Evolutionary conservation across 1,140 invertebrate genomes (phyloP), one percentile per base, ranked within the genome.

Genomic region (Zaprionus ornatus): DNA sequence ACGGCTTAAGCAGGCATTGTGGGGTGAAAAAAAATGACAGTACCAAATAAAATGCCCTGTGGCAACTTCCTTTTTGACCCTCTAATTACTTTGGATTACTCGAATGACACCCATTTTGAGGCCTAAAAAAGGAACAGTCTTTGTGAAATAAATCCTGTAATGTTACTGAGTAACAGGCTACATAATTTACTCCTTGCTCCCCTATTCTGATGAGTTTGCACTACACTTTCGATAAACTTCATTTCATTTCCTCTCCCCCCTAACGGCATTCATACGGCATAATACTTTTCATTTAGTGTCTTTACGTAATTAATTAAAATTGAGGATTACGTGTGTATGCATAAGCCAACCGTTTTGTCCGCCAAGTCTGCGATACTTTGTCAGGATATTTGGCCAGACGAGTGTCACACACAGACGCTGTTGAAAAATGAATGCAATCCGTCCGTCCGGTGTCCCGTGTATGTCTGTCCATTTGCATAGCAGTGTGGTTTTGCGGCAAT

Each of bases 1-100:
- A 48, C 29, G 21, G 12, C 19, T 21, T 50, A 52, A 15, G 15
- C 23, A 3, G 15, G 6, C 66, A 64, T 64, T 69, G 45, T 52
- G 62, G 25, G 9, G 10, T 37, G 19, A 9, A n/a, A 37, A 52
- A 52, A 54, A 40, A 19, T 40, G 66, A 1, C 42, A 29, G 12
- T 40, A 40, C 15, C 6, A 35, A 27, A 25, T 37, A 29, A 37
- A 25, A 56, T 45, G 32, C 25, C 37, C 63, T 67, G 67, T 55
- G 61, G 52, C 19, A 21, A 32, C 13, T 55, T 23, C 12, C 57
- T 21, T 64, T 75, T 45, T 65, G 81, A 62, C 45, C 83, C 74
- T 65, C 79, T 82, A 87, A 82, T 87, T 87, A 86, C 82, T 87
- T 87, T 86, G 79, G 83, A 72, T 79, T 82, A 77, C 80, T 55